phyloP scores from a whole-genome alignment of 2,797 vertebrate genomes.

The Adrianichthys oophorus region DNA sequence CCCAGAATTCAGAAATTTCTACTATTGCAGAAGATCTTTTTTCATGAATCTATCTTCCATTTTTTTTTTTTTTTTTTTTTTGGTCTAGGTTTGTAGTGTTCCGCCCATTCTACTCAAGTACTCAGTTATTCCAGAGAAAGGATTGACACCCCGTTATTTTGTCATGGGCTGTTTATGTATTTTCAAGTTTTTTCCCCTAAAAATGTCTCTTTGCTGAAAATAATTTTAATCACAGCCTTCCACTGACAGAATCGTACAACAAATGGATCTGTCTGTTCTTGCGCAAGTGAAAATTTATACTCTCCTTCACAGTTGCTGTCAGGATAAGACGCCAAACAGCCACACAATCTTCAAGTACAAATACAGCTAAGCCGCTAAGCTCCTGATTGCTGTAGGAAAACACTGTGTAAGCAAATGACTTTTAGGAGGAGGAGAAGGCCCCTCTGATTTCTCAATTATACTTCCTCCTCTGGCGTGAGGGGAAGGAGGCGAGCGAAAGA shows the following conservation, averaged over 20 bases:
- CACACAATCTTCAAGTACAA: slow-evolving; percentile 83
- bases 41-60: too few species aligned
- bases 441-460: slow-evolving; percentile 85
- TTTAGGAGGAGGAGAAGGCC: slow-evolving; percentile 72
- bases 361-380: slow-evolving; percentile 82
- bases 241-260: slow-evolving; percentile 54
- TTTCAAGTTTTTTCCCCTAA: slow-evolving; percentile 50
- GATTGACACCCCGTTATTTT: slow-evolving; percentile 26
- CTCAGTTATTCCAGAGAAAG: slow-evolving; percentile 3
- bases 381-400: slow-evolving; percentile 82
- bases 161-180: slow-evolving; percentile 15
- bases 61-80: too few species aligned
- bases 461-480: slow-evolving; percentile 65
- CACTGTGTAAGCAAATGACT: slow-evolving; percentile 83
- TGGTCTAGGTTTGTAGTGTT: too few species aligned
- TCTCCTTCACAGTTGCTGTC: slow-evolving; percentile 62
- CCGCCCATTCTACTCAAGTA: too few species aligned
- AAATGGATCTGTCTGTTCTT: slow-evolving; percentile 70
- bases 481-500: slow-evolving; percentile 27
- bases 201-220: slow-evolving; percentile 29
- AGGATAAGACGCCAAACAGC: slow-evolving; percentile 73
- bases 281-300: slow-evolving; percentile 67
- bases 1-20: background rate
- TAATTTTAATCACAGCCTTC: slow-evolving; percentile 66
- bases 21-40: slow-evolving; percentile 18